Base-by-base conservation (phyloP, 2,113 vertebrate species). In the Pyxicephalus adspersus region DNA sequence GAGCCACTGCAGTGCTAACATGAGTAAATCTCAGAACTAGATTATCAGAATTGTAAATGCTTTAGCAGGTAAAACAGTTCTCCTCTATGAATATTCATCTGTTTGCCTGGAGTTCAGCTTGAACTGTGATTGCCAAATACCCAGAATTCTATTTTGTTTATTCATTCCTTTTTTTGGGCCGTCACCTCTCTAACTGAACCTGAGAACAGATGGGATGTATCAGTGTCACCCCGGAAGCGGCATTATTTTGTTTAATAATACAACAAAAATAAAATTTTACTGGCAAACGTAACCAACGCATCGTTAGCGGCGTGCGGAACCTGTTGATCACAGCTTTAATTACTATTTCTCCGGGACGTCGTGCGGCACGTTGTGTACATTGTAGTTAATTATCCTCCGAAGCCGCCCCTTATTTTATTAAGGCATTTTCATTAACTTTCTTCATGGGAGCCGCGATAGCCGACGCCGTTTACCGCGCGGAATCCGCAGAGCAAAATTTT, bases 371-470 rank as follows among this genome's bases (percentile, higher is more conserved):
- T 51, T 64, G 66, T 55, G 55, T 70, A n/a, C 64, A 70, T 28
- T 50, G 60, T 50, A 45, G 60, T 71, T 71, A 80, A 71, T 81
- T 81, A 72, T 73, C 20, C 66, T 25, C 57, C 23, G 29, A 28
- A 25, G 20, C 58, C 20, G 23, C 20, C 3, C 38, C 57, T 70
- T 6, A 80, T 80, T 80, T 80, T 50, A 71, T 80, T 81, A 81
- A 72, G 57, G 45, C 16, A 19, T 50, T 72, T 63, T 80, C 57
- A 63, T 72, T 71, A 34, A 70, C 15, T 50, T 61, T 80, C 77
- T 71, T 72, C 26, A 20, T 31, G 38, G 77, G 66, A 71, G 60
- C 66, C 23, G 20, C 38, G 23, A 55, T 57, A 71, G 38, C 4
- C 5, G 58, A 31, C 18, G 55, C n/a, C 63, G 61, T 31, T 54